Evolutionary conservation across 1,140 invertebrate species (phyloP), one percentile per base, ranked within the genome.

Genomic region (Drosophila pectinifera): DNA sequence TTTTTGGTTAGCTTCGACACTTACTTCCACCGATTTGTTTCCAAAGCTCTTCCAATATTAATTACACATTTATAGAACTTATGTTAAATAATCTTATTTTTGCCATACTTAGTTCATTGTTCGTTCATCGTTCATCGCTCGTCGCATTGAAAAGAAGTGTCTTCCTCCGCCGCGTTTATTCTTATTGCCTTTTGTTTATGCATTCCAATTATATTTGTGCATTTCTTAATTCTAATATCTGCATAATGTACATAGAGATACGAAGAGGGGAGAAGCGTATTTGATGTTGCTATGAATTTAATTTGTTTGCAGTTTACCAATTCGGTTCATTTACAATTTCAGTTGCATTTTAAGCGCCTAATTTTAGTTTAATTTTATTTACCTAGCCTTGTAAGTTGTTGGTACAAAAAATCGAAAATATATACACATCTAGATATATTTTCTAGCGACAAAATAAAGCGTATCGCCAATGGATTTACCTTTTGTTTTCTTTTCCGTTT

Each of bases 41-140:
- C 84, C 84, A 89, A 89, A 89, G 84, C 84, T 89, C 84, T 89
- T 89, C 84, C 84, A 89, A 89, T 88, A 89, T 78, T 75, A 64
- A 75, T 53, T 63, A 80, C 42, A 78, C 43, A 39, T 54, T 58
- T 57, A 26, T 67, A 76, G 36, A 57, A 45, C 28, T 69, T 72
- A 72, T 72, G 53, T 77, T 82, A 68, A 84, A 73, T 88, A 62
- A 55, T 74, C 38, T 74, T 53, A 73, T 39, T 73, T 78, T 83
- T 89, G 84, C 83, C 83, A 88, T 88, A 89, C 69, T 80, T 67
- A 81, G 59, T 59, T 80, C 65, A 42, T 49, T 64, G 41, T 51
- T 67, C 55, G 65, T 78, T 20, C 24, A 41, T 57, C 48, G 11
- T 51, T 51, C 43, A 62, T 63, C 62, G 57, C 57, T 63, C 73